These are phyloP conservation scores for Limenitis arthemis DNA, from an alignment of 2,888 invertebrate species.

Conservation along the genomic window DNA sequence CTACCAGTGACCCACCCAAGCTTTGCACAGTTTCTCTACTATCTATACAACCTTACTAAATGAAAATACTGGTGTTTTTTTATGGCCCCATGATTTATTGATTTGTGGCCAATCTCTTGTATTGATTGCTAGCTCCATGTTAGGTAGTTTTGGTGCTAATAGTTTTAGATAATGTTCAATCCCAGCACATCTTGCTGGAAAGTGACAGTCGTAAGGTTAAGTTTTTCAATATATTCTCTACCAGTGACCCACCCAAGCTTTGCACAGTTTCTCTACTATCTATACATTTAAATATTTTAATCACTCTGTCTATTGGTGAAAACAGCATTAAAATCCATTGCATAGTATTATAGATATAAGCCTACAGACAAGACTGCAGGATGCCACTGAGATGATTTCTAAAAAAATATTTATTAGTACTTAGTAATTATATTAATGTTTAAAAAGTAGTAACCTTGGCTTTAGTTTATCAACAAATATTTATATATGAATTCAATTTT, in stretches of 20 bases:
- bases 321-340: too few species aligned
- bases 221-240: neutral
- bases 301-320: too few species aligned
- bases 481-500: neutral
- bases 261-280: too few species aligned
- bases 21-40: too few species aligned
- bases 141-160: slow-evolving; percentile 77
- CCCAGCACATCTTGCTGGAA: slow-evolving; percentile 92
- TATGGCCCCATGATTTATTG: slow-evolving; percentile 71
- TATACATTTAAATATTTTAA: too few species aligned
- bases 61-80: slow-evolving; percentile 88
- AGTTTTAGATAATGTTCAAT: slow-evolving; percentile 89
- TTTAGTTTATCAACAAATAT: too few species aligned
- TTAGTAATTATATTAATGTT: too few species aligned
- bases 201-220: slow-evolving; percentile 79
- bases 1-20: too few species aligned
- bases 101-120: slow-evolving; percentile 95
- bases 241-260: too few species aligned
- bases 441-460: too few species aligned
- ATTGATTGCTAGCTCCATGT: slow-evolving; percentile 91
- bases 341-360: too few species aligned
- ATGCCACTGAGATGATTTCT: neutral
- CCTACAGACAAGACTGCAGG: too few species aligned
- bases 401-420: neutral
- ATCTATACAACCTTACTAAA: slow-evolving; percentile 97